These are phyloP conservation scores for Oegoconia quadripuncta DNA, from an alignment of 2,888 invertebrate species.

Conservation along the genomic window DNA sequence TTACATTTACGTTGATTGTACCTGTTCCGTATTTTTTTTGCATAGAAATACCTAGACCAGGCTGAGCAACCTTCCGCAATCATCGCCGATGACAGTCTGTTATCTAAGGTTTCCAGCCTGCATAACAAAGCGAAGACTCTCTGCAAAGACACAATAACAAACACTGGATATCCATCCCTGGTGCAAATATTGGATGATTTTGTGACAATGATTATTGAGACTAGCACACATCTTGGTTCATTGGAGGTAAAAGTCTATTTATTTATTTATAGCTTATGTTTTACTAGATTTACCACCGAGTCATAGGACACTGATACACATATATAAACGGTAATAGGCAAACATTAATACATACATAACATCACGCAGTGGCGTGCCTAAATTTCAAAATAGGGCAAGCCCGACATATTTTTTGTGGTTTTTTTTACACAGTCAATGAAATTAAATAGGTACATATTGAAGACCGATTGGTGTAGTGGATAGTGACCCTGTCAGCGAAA, in stretches of 20 bases:
- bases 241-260: slow-evolving; percentile 71
- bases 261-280: not conserved
- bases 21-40: slow-evolving; percentile 5
- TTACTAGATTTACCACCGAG: too few relatives aligned
- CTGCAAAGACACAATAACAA: slow-evolving; percentile 81
- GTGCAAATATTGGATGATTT: slow-evolving; percentile 83
- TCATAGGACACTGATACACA: too few relatives aligned
- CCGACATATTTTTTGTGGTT: too few relatives aligned
- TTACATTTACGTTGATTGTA: too few relatives aligned
- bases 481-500: too few relatives aligned
- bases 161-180: slow-evolving; percentile 78
- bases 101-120: slow-evolving; percentile 58
- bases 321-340: too few relatives aligned
- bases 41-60: slow-evolving; percentile 67
- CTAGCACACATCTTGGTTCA: slow-evolving; percentile 82
- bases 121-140: slow-evolving; percentile 81
- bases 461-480: too few relatives aligned
- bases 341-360: too few relatives aligned
- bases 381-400: too few relatives aligned
- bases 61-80: slow-evolving; percentile 43
- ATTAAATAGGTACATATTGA: too few relatives aligned
- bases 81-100: slow-evolving; percentile 47
- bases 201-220: slow-evolving; percentile 82
- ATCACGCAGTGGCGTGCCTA: too few relatives aligned
- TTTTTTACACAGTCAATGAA: too few relatives aligned